These are phyloP conservation scores for Chaetodon trifascialis DNA, from an alignment of 2,113 vertebrate genomes.

Conservation along the genomic window DNA sequence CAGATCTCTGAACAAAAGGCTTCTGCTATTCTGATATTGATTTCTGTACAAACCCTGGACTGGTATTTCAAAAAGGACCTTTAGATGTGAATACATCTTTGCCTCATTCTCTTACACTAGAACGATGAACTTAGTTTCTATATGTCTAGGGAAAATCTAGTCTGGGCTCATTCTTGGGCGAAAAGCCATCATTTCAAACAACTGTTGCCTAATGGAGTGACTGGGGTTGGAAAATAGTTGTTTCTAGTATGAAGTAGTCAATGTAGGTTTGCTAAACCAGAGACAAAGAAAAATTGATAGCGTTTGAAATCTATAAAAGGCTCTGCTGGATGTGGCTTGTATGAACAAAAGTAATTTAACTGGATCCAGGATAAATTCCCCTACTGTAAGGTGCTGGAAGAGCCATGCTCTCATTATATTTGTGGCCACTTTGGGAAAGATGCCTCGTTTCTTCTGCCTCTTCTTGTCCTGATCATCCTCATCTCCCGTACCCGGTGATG, in stretches of 20 bases:
- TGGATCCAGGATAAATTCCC: constrained; percentile 30
- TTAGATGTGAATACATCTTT: constrained; percentile 3
- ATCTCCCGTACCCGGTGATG: constrained; percentile 94
- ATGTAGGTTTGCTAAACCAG: not conserved
- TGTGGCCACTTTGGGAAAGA: constrained; percentile 85
- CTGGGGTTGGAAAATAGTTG: not conserved
- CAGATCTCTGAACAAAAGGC: constrained; percentile 2
- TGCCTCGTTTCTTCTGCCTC: constrained; percentile 84
- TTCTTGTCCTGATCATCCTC: constrained; percentile 85
- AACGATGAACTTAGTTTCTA: constrained; percentile 20
- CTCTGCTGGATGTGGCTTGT: constrained; percentile 1
- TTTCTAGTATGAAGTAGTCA: not conserved
- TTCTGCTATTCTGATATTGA: constrained; percentile 42
- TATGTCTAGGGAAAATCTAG: constrained; percentile 13
- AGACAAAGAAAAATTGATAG: not conserved
- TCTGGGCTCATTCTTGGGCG: not conserved
- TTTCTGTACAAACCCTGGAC: constrained; percentile 32
- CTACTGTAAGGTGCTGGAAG: constrained; percentile 98
- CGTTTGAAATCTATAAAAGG: constrained; percentile 15
- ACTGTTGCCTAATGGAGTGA: constrained; percentile 15
- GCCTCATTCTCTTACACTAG: not conserved
- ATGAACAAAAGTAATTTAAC: not conserved
- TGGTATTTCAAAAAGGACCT: constrained; percentile 21
- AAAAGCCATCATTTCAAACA: constrained; percentile 34
- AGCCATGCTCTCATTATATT: constrained; percentile 98